A percentile compares a stretch with the other conserved stretches of the same genome.
Conservation (phyloP, 2,113 vertebrate species). For the Catharus bicknelli region DNA sequence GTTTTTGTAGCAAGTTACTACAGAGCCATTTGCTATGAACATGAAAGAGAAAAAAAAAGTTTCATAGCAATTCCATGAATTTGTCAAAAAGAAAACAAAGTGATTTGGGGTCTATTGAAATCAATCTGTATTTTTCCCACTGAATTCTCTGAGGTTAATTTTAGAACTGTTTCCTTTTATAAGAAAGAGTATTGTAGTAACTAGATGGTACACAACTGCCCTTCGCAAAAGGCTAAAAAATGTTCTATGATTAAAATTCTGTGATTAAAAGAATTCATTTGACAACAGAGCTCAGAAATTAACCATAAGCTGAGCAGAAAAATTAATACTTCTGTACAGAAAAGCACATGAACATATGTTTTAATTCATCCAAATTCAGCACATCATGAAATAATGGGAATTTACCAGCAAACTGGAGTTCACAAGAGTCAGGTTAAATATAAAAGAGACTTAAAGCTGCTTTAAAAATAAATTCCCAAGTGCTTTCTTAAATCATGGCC, state of each 20-base stretch:
- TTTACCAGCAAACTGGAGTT: not conserved
- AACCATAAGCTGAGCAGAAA: constrained; percentile 34
- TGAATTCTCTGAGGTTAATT: not conserved
- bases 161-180: not conserved
- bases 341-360: not conserved
- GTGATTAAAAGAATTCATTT: constrained; percentile 16
- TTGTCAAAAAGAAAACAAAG: not conserved
- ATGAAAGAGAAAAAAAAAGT: not conserved
- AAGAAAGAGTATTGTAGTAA: not conserved
- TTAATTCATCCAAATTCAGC: constrained; percentile 8
- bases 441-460: not conserved
- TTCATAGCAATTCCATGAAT: not conserved
- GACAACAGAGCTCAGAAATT: constrained; percentile 13
- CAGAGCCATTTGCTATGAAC: not conserved
- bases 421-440: constrained; percentile 4
- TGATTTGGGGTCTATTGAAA: not conserved
- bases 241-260: constrained; percentile 14
- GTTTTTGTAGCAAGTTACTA: not conserved
- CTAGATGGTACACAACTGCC: not conserved
- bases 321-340: constrained; percentile 15
- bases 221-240: constrained; percentile 29
- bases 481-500: not conserved
- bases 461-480: not conserved
- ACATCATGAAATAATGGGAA: not conserved
- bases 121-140: not conserved